Conservation (phyloP, 2,888 invertebrate genomes). For the Flexamia atlantica region DNA sequence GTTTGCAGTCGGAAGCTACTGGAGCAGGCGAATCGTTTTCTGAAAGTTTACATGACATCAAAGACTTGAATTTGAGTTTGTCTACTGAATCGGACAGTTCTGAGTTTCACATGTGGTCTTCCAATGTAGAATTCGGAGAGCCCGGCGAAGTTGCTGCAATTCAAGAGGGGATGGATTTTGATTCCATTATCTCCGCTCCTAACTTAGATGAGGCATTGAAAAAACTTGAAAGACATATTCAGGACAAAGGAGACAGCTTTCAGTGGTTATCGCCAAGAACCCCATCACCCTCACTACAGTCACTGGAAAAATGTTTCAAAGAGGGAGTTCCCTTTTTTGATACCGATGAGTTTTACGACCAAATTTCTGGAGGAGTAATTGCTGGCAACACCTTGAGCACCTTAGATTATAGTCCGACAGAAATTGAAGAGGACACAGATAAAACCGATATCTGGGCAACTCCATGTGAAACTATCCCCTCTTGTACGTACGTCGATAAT, state of each 20-base stretch:
- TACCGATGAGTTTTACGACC: slow-evolving; percentile 3
- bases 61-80: slow-evolving; percentile 36
- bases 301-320: slow-evolving; percentile 48
- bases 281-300: slow-evolving; percentile 43
- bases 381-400: neutral
- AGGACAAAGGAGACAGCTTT: slow-evolving; percentile 55
- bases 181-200: slow-evolving; percentile 63
- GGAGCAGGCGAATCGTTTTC: slow-evolving; percentile 39
- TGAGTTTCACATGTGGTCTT: slow-evolving; percentile 63
- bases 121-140: slow-evolving; percentile 53
- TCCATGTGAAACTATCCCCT: slow-evolving; percentile 20
- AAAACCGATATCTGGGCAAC: slow-evolving; percentile 36
- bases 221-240: slow-evolving; percentile 60
- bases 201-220: slow-evolving; percentile 63
- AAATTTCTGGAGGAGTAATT: slow-evolving; percentile 39
- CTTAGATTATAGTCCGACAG: neutral
- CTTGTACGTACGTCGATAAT: neutral
- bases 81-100: slow-evolving; percentile 39
- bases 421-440: neutral
- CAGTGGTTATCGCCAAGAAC: slow-evolving; percentile 43
- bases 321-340: slow-evolving; percentile 35
- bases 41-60: slow-evolving; percentile 39
- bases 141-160: slow-evolving; percentile 32
- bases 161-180: slow-evolving; percentile 61
- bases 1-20: slow-evolving; percentile 1